phyloP scores from a whole-genome alignment of 2,113 vertebrate genomes.

The Vulpes vulpes region DNA sequence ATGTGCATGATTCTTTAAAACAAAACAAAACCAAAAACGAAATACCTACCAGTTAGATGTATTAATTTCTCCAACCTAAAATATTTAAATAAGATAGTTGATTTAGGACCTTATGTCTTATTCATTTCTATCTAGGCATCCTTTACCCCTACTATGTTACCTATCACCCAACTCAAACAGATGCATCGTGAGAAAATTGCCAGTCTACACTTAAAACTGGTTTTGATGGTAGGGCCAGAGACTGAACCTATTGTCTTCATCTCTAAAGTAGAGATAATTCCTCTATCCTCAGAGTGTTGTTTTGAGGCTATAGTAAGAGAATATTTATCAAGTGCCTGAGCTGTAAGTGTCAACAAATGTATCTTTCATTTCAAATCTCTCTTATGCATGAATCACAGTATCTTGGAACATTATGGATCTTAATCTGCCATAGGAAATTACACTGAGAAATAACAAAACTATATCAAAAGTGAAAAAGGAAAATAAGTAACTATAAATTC shows the following conservation, averaged over 20 bases:
- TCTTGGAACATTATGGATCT: slow-evolving; percentile 20
- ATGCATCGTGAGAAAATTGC: neutral
- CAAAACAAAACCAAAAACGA: neutral
- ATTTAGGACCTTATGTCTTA: neutral
- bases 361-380: slow-evolving; percentile 52
- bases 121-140: neutral
- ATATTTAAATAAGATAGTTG: neutral
- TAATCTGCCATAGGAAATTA: slow-evolving; percentile 53
- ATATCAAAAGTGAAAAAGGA: slow-evolving; percentile 31
- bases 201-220: neutral
- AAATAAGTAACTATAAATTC: slow-evolving; percentile 20
- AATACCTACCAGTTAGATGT: neutral
- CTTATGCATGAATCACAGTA: slow-evolving; percentile 6
- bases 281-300: neutral
- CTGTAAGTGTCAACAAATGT: neutral
- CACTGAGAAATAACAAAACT: slow-evolving; percentile 44
- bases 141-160: neutral
- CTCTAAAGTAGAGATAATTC: neutral
- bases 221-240: neutral
- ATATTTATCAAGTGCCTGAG: slow-evolving; percentile 9
- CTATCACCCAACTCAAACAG: neutral
- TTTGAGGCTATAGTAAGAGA: neutral
- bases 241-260: neutral
- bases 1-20: neutral
- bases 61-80: neutral